Base-by-base conservation (phyloP, 1,140 invertebrate species). In the Lepidostoma basale region DNA sequence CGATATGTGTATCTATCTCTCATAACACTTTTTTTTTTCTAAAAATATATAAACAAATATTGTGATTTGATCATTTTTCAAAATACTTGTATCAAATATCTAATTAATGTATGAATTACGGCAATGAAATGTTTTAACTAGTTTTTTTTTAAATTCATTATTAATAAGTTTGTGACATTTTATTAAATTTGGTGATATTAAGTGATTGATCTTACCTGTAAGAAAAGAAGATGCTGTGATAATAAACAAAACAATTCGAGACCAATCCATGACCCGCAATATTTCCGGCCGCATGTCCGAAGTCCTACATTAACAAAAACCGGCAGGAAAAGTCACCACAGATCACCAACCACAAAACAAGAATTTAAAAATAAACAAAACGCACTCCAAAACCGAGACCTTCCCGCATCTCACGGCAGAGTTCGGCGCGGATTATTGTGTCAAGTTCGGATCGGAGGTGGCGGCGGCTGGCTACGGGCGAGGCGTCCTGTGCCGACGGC, bases 251-350 rank as follows among this genome's bases (percentile, higher is more conserved):
- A 66, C 10, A 58, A 66, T 44, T 40, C 23, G n/a, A 56, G 36
- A 52, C 49, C 49, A 45, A 45, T 44, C 47, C 49, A 66, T 58
- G 16, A 40, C 52, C 25, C 44, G 36, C 39, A 66, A 26, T 14
- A n/a, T 66, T 66, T 33, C 44, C 20, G 62, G n/a, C 30, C 49
- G 23, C 49, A 45, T 30, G 12, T 44, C n/a, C 26, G 33, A 58
- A 52, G 64, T 66, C 64, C 64, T 58, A 66, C 64, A 66, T 52
- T 30, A 65, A 65, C 64, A 45, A 44, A 58, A 58, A 66, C 22
- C 18, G 25, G 23, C 52, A 20, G 28, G 22, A 65, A 63, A 33
- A 49, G 47, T 56, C 28, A 47, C 44, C 47, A 52, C 30, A 26
- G 3, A 16, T 42, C 14, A 25, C 30, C 54, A 10, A 39, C 56